A percentile compares a stretch with the other conserved stretches of the same genome.
Conservation (phyloP, 1,140 invertebrate species). For the Leptinotarsa lineolata region DNA sequence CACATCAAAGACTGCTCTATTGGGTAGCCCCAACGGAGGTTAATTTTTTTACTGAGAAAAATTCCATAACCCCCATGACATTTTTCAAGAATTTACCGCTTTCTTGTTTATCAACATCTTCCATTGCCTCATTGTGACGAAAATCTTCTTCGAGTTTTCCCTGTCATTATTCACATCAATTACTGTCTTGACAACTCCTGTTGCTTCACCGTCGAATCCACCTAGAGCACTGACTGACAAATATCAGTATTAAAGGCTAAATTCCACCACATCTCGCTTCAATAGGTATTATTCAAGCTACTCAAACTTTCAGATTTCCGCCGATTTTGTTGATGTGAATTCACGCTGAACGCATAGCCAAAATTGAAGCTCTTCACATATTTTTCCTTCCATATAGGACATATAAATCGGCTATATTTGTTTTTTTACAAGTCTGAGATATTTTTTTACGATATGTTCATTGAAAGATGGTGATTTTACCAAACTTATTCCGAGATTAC, state of each 20-base stretch:
- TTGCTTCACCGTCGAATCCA: not conserved
- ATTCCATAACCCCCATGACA: not conserved
- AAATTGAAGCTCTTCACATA: not conserved
- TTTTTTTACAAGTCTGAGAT: not conserved
- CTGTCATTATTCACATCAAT: not conserved
- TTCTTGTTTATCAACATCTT: not conserved
- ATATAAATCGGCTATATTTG: not conserved
- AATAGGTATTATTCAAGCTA: not conserved
- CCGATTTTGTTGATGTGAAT: not conserved
- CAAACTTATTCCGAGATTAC: not conserved
- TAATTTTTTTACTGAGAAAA: no score
- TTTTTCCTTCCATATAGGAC: not conserved
- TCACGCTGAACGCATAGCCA: not conserved
- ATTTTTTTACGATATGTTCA: not conserved
- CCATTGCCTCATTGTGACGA: not conserved
- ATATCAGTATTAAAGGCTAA: not conserved
- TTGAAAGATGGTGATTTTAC: no score
- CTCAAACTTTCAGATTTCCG: not conserved
- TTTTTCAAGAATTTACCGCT: not conserved
- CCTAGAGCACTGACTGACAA: not conserved
- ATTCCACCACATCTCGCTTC: not conserved
- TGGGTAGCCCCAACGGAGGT: not conserved
- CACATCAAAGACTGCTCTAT: not conserved
- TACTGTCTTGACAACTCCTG: not conserved
- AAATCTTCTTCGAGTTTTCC: not conserved